Evolutionary conservation across 2,797 vertebrate genomes (phyloP), one percentile per base, ranked within the genome.

Genomic region (Eulemur albifrons): DNA sequence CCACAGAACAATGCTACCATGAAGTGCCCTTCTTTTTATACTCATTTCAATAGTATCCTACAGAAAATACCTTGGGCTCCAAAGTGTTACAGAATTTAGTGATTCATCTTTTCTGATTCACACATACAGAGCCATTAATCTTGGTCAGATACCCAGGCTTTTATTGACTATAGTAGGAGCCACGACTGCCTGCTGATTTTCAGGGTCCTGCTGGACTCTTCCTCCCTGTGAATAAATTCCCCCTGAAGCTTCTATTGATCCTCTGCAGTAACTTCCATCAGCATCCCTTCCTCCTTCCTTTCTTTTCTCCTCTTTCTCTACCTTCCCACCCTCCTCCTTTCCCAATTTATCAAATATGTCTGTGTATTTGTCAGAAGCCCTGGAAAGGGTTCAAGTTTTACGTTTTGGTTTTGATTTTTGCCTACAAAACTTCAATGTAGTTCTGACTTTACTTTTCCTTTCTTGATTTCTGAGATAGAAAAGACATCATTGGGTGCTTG

Each of bases 101-200:
- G 52, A 95, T 40, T 48, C 23, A 35, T 70, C 40, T 84, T 75
- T 87, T 96, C 93, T 85, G 76, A 93, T 88, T 92, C 54, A 92
- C 30, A 90, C 21, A 90, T 13, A 67, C 32, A 90, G 9, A 90
- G 40, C 20, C 45, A 65, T 70, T 77, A 70, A 85, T 88, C 59
- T n/a, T 13, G 10, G 38, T 43, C 88, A 76, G n/a, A 50, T 48
- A 45, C 40, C n/a, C 57, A 63, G 79, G 38, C 67, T 94, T 70
- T 69, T 43, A 61, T 7, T 13, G 73, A 45, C 65, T 86, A 6
- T 70, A 17, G 30, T 81, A 48, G 79, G 45, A 95, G 2, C 52
- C 30, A 54, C 43, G 21, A 7, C 35, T 81, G 43, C 30, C 32
- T n/a, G 43, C 63, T 91, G 69, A 90, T 40, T 27, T 65, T 84